phyloP scores from a whole-genome alignment of 2,888 invertebrate species.

The Ophioninae sp. region DNA sequence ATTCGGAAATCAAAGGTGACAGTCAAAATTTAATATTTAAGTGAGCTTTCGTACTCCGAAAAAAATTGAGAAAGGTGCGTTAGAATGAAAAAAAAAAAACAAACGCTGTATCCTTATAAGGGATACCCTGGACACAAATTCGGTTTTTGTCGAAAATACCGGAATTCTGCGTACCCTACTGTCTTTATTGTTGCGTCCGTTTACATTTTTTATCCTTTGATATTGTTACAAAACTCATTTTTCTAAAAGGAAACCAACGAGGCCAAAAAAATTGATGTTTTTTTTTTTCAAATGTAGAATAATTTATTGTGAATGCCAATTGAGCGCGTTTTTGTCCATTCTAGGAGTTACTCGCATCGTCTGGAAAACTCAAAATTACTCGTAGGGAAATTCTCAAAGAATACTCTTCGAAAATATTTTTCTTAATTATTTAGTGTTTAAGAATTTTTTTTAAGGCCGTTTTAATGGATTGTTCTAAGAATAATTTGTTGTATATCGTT shows the following conservation, averaged over 20 bases:
- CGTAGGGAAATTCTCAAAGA: neutral
- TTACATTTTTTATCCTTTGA: slow-evolving; percentile 8
- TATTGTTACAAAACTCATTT: slow-evolving; percentile 3
- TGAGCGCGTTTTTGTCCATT: neutral
- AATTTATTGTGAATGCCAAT: neutral
- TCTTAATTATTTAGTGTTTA: neutral
- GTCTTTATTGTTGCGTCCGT: slow-evolving; percentile 40
- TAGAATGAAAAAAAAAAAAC: no score
- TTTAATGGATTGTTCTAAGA: neutral
- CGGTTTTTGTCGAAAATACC: slow-evolving; percentile 9
- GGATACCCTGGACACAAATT: neutral
- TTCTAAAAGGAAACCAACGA: neutral
- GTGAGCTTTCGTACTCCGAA: no score
- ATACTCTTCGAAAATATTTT: slow-evolving; percentile 10
- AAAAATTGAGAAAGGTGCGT: no score
- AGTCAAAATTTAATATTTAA: no score
- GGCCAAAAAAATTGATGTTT: neutral
- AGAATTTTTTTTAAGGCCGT: neutral
- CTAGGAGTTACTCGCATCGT: neutral
- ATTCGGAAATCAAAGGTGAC: no score
- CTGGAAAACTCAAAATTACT: neutral
- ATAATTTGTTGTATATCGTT: neutral
- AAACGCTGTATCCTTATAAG: no score
- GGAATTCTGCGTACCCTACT: slow-evolving; percentile 4
- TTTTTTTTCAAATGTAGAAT: neutral